phyloP scores from a whole-genome alignment of 2,888 invertebrate species.

The Diarsia brunnea region DNA sequence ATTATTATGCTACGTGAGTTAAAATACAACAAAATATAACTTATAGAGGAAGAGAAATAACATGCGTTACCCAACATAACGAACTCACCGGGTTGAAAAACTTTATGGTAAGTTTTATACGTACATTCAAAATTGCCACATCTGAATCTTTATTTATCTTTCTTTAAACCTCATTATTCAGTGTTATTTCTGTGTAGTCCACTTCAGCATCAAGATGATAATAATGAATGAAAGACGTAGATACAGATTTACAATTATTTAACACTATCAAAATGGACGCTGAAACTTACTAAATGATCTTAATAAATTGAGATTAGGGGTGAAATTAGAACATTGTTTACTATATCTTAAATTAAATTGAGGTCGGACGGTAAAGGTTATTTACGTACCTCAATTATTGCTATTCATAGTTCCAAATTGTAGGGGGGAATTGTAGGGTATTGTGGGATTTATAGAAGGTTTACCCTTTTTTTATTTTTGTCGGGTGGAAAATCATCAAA shows the following conservation, averaged over 20 bases:
- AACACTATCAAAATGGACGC: not conserved
- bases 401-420: conserved; percentile 5
- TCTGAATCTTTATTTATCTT: no score
- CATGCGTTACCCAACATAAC: not conserved
- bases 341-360: not conserved
- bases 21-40: no score
- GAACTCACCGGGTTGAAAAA: not conserved
- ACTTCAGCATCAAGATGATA: not conserved
- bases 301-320: not conserved
- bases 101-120: no score
- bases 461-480: no score
- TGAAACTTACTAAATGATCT: not conserved
- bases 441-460: no score
- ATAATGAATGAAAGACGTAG: not conserved
- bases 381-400: not conserved
- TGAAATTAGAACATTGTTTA: not conserved
- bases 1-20: no score
- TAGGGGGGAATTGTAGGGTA: not conserved
- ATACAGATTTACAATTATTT: not conserved
- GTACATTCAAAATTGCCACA: not conserved
- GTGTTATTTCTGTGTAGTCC: not conserved
- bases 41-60: no score
- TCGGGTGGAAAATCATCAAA: no score
- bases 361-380: not conserved
- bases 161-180: not conserved